Conservation (phyloP, 2,113 vertebrate species). For the Cyanocitta stelleri region DNA sequence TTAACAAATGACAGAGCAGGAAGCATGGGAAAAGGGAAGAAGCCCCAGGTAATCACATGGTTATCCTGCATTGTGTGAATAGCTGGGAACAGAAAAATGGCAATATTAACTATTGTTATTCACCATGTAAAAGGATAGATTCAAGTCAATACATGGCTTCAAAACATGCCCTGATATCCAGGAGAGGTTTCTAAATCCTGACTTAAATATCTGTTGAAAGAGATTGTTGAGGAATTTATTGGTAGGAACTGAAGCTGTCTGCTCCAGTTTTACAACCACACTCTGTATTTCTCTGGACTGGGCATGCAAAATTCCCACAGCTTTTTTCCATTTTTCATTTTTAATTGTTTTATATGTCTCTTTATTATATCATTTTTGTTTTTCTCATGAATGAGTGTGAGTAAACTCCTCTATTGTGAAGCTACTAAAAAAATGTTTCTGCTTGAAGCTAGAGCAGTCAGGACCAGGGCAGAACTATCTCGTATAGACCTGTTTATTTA, state of each 20-base stretch:
- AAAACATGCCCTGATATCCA: not conserved
- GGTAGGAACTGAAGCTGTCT: not conserved
- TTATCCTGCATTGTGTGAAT: not conserved
- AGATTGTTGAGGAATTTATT: not conserved
- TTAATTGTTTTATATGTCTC: not conserved
- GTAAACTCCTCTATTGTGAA: not conserved
- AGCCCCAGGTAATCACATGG: not conserved
- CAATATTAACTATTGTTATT: not conserved
- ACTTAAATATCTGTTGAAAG: not conserved
- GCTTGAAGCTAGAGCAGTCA: not conserved
- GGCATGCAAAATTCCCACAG: not conserved
- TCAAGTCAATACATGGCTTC: not conserved
- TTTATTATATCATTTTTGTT: not conserved
- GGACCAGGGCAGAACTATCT: not conserved
- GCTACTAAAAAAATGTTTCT: not conserved
- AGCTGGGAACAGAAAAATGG: not conserved
- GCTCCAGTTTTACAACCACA: not conserved
- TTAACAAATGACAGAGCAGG: not conserved
- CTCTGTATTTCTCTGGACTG: not conserved
- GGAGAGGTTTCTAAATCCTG: not conserved
- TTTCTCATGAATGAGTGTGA: not conserved
- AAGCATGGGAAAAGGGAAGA: not conserved
- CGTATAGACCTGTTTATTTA: not conserved
- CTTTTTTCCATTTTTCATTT: not conserved
- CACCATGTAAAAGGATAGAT: not conserved